Evolutionary conservation across 2,888 invertebrate species (phyloP), one percentile per base, ranked within the genome.

Genomic region (Craniophora ligustri): DNA sequence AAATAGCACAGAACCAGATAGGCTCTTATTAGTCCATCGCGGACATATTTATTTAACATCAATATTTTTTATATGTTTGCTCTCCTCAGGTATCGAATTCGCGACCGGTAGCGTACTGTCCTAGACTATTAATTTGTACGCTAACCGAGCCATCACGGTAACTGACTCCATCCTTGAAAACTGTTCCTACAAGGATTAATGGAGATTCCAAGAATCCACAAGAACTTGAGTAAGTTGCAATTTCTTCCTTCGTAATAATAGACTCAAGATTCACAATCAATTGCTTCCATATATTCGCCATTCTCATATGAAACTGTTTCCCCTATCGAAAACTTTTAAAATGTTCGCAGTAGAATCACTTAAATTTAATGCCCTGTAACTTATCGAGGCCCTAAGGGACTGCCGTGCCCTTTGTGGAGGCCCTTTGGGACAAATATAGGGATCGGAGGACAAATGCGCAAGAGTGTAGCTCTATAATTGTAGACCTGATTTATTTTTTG

Each of bases 311-410:
- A 61, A 46, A 59, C 41, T 34, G 42, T 48, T 60, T 62, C 71
- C 65, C 69, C 59, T 47, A 59, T 40, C 19, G 61, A 68, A 71
- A 82, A 88, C 80, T 88, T 89, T 85, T 82, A 88, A 89, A 88
- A 86, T 76, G 68, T 81, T 81, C 79, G 75, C 71, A 81, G 78
- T 72, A 59, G 82, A 87, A 91, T 89, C 92, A 92, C 91, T 92
- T 91, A 88, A 89, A 88, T 87, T 86, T 87, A 91, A 91, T 89
- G 87, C 85, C 78, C 78, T 84, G 86, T 86, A 89, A 90, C 85
- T 89, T 87, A 87, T 86, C 82, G 84, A 49, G 50, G 71, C 78
- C 81, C 82, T 56, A 5, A 72, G 86, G 86, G 82, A 60, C 49
- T 15, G 57, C 64, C 7, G 50, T 72, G 82, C 85, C 86, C 88